Evolutionary conservation across 2,797 vertebrate genomes (phyloP).

Genomic region (Trichosurus vulpecula): DNA sequence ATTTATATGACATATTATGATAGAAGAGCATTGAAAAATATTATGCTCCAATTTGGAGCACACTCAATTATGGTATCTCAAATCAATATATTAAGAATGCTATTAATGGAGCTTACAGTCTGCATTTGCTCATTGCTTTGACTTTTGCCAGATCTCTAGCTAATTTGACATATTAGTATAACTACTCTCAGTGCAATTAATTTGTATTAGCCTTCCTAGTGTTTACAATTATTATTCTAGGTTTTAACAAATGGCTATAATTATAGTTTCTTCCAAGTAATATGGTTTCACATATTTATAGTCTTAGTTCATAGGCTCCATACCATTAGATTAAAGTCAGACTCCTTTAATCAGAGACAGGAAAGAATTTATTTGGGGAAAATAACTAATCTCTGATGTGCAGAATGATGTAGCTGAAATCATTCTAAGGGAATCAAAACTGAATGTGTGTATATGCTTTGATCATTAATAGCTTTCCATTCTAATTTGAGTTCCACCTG

Average conservation of each 20-base stretch:
- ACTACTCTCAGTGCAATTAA: not conserved
- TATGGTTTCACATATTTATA: not conserved
- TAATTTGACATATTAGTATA: slow-evolving; percentile 20
- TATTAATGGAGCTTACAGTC: slow-evolving; percentile 5
- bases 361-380: not conserved
- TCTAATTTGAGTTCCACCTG: slow-evolving; percentile 12
- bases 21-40: not conserved
- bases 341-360: not conserved
- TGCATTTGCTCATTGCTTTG: slow-evolving; percentile 6
- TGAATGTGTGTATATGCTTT: not conserved
- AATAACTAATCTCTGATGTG: not conserved
- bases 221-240: slow-evolving; percentile 24
- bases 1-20: not conserved
- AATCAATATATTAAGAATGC: not conserved
- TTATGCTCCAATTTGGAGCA: not conserved
- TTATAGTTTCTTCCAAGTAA: slow-evolving; percentile 21
- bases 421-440: not conserved
- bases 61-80: not conserved
- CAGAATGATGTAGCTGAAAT: not conserved
- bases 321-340: not conserved
- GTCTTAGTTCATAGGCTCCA: not conserved
- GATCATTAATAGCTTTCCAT: not conserved
- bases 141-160: not conserved
- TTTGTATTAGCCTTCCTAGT: slow-evolving; percentile 14
- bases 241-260: not conserved